Base-by-base conservation (phyloP, 2,797 vertebrate genomes). In the Melanotaenia nigrans region DNA sequence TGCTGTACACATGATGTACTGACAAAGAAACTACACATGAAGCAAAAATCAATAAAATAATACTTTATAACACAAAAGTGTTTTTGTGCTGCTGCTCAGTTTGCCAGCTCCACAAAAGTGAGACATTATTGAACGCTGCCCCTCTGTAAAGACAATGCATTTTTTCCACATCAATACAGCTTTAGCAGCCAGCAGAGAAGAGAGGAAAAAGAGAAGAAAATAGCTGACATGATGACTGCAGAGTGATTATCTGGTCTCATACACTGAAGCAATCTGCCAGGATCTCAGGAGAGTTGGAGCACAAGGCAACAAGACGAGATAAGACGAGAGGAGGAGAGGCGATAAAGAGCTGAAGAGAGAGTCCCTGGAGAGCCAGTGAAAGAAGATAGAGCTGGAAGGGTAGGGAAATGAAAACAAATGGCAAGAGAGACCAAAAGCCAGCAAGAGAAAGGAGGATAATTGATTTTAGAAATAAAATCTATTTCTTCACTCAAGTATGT, bases 241-340 rank as follows among this genome's bases (percentile, higher is more conserved):
- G 83, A 85, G 86, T 89, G 89, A 91, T 91, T 89, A 90, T 90
- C 88, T 84, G 85, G 77, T 89, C 87, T 90, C 86, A 81, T 85
- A 85, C 87, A 73, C 89, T 82, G 79, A 92, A 90, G 92, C 83
- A 88, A 89, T 90, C 85, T 85, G 64, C 77, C 55, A 32, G 75
- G 76, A 79, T 87, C 89, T 90, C 83, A 5, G 14, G 87, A 91
- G 90, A 88, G 66, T 78, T 84, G 79, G 81, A 79, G 79, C 79
- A 64, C 40, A 80, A 90, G 84, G 78, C 81, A 85, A 83, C 69
- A 71, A 87, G 86, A 89, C 77, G 63, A 86, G 90, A 92, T 85
- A 84, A 90, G 89, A 84, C 28, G 66, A 76, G 82, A 82, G 77
- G 65, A 85, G 72, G 66, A 74, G 81, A 81, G 71, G 71, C 61